Percentiles rank a stretch among this genome's conserved stretches.
These are phyloP conservation scores for Protonibea diacanthus DNA, from an alignment of 2,797 vertebrate genomes.

Conservation along the genomic window DNA sequence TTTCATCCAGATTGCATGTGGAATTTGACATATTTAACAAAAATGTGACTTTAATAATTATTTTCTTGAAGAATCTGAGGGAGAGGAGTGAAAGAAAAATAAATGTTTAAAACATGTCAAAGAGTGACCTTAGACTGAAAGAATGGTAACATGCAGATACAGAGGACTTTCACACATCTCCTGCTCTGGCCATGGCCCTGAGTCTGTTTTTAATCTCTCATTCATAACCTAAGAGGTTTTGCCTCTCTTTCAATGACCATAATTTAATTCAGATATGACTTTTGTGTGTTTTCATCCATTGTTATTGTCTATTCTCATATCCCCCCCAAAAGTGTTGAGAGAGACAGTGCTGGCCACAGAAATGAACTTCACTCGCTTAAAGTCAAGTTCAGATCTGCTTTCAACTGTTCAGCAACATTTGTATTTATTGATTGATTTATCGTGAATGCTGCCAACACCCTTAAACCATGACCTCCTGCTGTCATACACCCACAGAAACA, in stretches of 20 bases:
- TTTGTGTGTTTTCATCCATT: neutral
- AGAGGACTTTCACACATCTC: neutral
- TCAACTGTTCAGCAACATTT: neutral
- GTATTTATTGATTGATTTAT: neutral
- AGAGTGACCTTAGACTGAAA: neutral
- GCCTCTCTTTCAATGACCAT: neutral
- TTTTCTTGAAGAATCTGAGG: neutral
- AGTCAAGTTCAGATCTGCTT: neutral
- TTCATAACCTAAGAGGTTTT: neutral
- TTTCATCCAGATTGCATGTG: neutral
- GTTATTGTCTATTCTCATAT: neutral
- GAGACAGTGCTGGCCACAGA: neutral
- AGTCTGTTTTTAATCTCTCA: neutral
- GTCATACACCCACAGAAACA: neutral
- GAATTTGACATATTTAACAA: neutral
- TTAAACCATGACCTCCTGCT: constrained; percentile 6
- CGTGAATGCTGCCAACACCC: neutral
- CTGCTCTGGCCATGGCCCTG: neutral
- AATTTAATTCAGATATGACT: neutral
- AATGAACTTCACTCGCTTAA: neutral
- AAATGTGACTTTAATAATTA: neutral
- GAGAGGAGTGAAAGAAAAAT: neutral
- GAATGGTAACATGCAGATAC: neutral
- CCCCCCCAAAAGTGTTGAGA: neutral
- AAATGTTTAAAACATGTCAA: neutral